A percentile compares a stretch with the other conserved stretches of the same genome.
Evolutionary conservation across 2,797 vertebrate species (phyloP).

Genomic region (Carduelis carduelis): DNA sequence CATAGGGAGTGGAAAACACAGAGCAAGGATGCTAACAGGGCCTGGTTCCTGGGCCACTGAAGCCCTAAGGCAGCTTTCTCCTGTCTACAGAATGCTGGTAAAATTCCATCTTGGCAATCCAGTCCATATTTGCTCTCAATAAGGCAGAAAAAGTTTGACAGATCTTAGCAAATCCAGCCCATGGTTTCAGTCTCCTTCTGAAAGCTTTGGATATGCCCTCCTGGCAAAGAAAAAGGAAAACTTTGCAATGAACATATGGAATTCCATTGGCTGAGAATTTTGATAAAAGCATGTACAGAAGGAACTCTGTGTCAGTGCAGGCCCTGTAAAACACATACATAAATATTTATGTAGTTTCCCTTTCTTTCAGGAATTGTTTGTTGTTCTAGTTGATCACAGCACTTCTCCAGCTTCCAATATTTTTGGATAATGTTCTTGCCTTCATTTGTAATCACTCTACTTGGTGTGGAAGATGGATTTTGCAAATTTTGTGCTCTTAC

Average conservation of each 20-base stretch:
- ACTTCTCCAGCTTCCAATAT: slow-evolving; percentile 1
- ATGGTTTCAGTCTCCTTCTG: background rate
- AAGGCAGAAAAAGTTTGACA: background rate
- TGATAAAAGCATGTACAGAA: background rate
- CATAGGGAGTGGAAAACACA: background rate
- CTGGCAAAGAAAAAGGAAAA: background rate
- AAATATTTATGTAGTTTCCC: background rate
- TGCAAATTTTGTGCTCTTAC: slow-evolving; percentile 55
- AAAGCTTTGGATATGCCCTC: background rate
- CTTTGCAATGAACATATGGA: background rate
- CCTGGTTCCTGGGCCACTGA: background rate
- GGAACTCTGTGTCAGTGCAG: background rate
- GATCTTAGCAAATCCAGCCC: background rate
- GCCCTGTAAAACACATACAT: background rate
- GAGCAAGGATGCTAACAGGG: background rate
- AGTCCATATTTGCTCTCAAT: background rate
- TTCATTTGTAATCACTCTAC: slow-evolving; percentile 47
- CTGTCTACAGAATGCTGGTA: background rate
- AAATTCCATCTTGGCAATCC: background rate
- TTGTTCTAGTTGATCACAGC: background rate
- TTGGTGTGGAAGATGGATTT: slow-evolving; percentile 46
- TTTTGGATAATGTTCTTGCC: slow-evolving; percentile 32
- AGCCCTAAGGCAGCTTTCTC: background rate
- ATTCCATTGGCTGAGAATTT: background rate
- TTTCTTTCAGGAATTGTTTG: slow-evolving; percentile 22